Evolutionary conservation across 1,140 invertebrate species (phyloP).

Genomic region (Heliconius congener): DNA sequence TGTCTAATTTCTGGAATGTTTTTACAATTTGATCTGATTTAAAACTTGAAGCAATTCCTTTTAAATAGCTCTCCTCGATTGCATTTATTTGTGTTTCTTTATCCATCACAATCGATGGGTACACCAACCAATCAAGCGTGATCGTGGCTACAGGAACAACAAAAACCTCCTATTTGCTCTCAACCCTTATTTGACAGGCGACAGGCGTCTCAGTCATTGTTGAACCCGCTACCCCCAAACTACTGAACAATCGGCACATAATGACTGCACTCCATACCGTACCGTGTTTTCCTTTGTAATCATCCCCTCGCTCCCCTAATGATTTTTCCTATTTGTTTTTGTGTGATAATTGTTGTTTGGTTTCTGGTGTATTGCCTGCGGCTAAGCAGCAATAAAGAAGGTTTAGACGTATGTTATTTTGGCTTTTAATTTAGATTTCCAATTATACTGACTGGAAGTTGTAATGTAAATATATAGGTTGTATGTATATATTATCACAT

Average conservation of each 20-base stretch:
- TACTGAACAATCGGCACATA: conserved; percentile 58
- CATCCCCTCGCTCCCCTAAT: conserved; percentile 68
- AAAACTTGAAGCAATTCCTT: background rate
- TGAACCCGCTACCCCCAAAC: conserved; percentile 57
- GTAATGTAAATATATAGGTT: background rate
- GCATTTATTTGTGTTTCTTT: background rate
- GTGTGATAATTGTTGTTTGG: conserved; percentile 76
- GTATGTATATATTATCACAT: background rate
- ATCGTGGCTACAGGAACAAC: conserved; percentile 24
- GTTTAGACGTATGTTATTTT: conserved; percentile 42
- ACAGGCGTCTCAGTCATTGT: conserved; percentile 66
- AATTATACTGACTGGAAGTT: background rate
- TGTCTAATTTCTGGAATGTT: background rate
- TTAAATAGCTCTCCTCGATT: background rate
- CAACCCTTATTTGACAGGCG: conserved; percentile 34
- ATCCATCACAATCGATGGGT: conserved; percentile 22
- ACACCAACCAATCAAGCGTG: conserved; percentile 23
- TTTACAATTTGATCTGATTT: background rate
- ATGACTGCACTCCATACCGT: conserved; percentile 63
- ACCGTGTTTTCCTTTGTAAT: conserved; percentile 71
- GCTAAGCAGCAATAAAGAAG: conserved; percentile 54
- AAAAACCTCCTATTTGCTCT: conserved; percentile 22
- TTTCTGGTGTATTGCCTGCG: conserved; percentile 72
- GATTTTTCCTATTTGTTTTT: conserved; percentile 80
- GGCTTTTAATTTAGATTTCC: conserved; percentile 10